Evolutionary conservation across 2,797 vertebrate species (phyloP), one percentile per base, ranked within the genome.

Genomic region (Sebastes hopkinsi): DNA sequence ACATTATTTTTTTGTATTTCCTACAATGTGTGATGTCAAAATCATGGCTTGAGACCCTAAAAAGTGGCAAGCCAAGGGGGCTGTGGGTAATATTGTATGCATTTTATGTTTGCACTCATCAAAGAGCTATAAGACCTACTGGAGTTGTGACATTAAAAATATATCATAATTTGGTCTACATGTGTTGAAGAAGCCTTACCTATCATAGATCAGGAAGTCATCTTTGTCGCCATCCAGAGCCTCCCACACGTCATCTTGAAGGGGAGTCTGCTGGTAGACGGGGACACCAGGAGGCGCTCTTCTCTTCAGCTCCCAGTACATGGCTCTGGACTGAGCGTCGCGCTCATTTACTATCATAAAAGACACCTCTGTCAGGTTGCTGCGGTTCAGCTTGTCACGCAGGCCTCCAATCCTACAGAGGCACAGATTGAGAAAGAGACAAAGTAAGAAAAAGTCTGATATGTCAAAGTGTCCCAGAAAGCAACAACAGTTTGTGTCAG

Each of bases 281-380:
- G 95, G 94, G 8, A 98, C 87, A 0, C 82, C 95, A 0, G 85
- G 16, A 0, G 97, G 95, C 0, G 95, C 94, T 11, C 89, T 94
- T 58, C 91, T 95, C 91, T 87, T 88, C 92, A 98, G 95, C 89
- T 97, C 95, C 90, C 94, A 92, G 9, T 95, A 95, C 96, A 97
- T 96, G 58, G 92, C 94, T 1, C 96, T 95, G 89, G 97, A 97
- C 2, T 68, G 55, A 1, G 94, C 88, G 0, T 95, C 95, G 27
- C 90, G 96, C 89, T 98, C 96, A 2, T 98, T 98, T 8, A 98
- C 66, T 0, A 98, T 96, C 86, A 98, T 78, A 84, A 95, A 97
- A 46, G 86, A 95, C 69, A 97, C 89, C 0, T 89, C 68, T 0
- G 89, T 94, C 60, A 93, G 54, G 75, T 96, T 96, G 75, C 92